phyloP scores from a whole-genome alignment of 1,140 invertebrate species.

The Formica selysi region DNA sequence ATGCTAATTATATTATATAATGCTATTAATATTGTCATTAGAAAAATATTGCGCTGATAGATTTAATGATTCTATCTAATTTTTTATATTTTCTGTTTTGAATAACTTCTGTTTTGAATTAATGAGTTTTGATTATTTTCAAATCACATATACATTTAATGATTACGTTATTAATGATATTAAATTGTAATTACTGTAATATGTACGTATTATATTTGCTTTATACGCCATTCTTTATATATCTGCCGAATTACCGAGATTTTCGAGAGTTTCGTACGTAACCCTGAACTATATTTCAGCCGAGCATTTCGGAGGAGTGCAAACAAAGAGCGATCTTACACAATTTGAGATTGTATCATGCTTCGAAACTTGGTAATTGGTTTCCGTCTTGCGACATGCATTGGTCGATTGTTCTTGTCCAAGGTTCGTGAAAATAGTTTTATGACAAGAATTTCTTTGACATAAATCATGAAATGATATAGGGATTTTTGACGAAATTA shows the following conservation, averaged over 20 bases:
- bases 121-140: background rate
- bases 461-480: background rate
- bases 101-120: background rate
- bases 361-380: constrained; percentile 55
- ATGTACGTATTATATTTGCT: background rate
- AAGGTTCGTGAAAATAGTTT: constrained; percentile 5
- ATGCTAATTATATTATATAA: background rate
- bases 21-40: background rate
- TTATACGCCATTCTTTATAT: background rate
- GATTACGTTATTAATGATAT: background rate
- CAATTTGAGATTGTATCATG: constrained; percentile 49
- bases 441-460: background rate
- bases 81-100: background rate
- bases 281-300: constrained; percentile 52
- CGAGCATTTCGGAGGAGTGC: constrained; percentile 31
- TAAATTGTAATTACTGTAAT: background rate
- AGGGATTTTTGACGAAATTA: background rate
- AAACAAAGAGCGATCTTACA: constrained; percentile 50
- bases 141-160: background rate
- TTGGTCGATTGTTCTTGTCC: constrained; percentile 37
- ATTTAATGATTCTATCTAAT: background rate
- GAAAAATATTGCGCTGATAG: background rate
- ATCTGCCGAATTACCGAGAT: background rate
- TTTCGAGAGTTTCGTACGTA: constrained; percentile 32
- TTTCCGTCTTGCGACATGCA: constrained; percentile 35